phyloP scores from a whole-genome alignment of 2,797 vertebrate species.

The Sparus aurata region DNA sequence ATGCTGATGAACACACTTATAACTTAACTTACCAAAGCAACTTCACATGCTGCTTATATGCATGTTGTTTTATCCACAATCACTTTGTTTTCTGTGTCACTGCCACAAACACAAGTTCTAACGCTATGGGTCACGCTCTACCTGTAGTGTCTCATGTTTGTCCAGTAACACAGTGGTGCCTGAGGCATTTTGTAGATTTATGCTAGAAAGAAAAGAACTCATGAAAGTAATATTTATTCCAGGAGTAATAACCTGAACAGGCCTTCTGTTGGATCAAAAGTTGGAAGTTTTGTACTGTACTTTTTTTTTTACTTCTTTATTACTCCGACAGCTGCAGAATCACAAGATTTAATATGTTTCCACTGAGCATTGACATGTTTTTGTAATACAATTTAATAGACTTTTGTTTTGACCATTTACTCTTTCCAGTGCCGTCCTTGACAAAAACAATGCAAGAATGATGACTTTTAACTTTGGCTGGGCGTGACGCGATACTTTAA shows the following conservation, averaged over 20 bases:
- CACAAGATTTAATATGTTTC: slow-evolving; percentile 26
- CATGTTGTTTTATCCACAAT: slow-evolving; percentile 33
- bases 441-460: slow-evolving; percentile 13
- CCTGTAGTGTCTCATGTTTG: not conserved
- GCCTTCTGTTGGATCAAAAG: slow-evolving; percentile 21
- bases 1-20: slow-evolving; percentile 22
- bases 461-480: not conserved
- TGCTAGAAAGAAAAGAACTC: not conserved
- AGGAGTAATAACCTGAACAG: not conserved
- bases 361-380: slow-evolving; percentile 31
- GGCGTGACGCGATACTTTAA: too few species aligned
- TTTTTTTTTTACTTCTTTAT: not conserved
- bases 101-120: slow-evolving; percentile 10
- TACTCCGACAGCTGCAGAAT: not conserved
- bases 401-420: slow-evolving; percentile 14
- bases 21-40: slow-evolving; percentile 61
- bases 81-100: not conserved
- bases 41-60: slow-evolving; percentile 32
- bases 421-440: not conserved
- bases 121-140: not conserved
- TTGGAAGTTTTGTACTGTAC: slow-evolving; percentile 26
- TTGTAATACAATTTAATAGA: slow-evolving; percentile 1
- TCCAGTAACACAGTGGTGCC: slow-evolving; percentile 43
- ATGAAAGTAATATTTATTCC: slow-evolving; percentile 29
- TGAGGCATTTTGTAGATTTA: slow-evolving; percentile 28